These are phyloP conservation scores for Struthio camelus DNA, from an alignment of 2,113 vertebrate species.

Conservation along the genomic window DNA sequence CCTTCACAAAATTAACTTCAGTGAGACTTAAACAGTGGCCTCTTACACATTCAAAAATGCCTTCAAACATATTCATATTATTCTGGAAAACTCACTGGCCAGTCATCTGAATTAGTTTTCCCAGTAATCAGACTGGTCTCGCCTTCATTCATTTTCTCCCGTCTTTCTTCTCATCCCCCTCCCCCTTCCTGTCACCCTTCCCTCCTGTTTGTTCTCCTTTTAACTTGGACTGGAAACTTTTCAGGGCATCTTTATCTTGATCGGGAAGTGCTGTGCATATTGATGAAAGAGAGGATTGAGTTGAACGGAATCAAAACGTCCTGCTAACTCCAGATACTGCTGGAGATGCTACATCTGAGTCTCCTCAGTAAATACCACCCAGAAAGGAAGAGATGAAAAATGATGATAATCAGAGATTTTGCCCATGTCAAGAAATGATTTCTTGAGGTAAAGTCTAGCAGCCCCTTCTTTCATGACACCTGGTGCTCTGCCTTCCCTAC, in stretches of 20 bases:
- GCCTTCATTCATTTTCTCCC: neutral
- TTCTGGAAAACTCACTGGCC: neutral
- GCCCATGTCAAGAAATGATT: neutral
- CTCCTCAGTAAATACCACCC: neutral
- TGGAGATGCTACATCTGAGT: neutral
- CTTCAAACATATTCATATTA: neutral
- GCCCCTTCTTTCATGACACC: neutral
- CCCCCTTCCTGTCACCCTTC: neutral
- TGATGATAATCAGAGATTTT: neutral
- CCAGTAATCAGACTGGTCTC: neutral
- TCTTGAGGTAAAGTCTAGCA: neutral
- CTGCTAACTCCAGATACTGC: neutral
- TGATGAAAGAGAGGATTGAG: neutral
- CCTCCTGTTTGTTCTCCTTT: neutral
- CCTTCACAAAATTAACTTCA: slow-evolving; percentile 24
- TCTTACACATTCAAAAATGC: neutral
- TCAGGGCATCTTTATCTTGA: neutral
- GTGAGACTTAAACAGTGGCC: neutral
- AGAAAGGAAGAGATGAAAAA: neutral
- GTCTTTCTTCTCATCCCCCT: neutral
- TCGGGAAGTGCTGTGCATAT: neutral
- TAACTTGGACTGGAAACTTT: neutral
- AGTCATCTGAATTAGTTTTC: neutral
- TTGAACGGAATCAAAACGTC: neutral
- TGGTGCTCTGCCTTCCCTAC: neutral